Evolutionary conservation across 2,888 invertebrate species (phyloP), one percentile per base, ranked within the genome.

Genomic region (Tetranychus truncatus): DNA sequence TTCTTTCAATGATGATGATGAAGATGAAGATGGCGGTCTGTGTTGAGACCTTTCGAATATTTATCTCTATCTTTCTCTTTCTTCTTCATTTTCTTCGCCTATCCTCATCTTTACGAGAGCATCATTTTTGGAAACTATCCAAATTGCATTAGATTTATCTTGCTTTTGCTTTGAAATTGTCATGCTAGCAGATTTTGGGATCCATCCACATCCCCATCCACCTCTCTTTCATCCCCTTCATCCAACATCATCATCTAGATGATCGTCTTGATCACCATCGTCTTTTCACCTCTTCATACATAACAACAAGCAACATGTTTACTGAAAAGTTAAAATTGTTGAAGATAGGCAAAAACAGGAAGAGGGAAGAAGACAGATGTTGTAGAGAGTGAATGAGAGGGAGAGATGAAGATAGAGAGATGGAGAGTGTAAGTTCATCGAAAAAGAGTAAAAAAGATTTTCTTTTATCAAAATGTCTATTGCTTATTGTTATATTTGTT

Each of bases 61-160:
- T 20, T 20, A 20, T 72, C 72, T 72, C 34, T n/a, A 69, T 69
- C 72, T n/a, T 46, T 34, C 15, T 72, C 72, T 67, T 21, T 67
- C n/a, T 67, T 21, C 24, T n/a, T 11, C 44, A 1, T 20, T 34
- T n/a, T 44, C 72, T 6, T 46, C 1, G 20, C 20, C 44, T 72
- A n/a, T 45, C 44, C 15, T 34, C 72, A n/a, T 34, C 72, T 20
- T 34, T 44, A 8, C 20, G 11, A 24, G 11, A 15, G 20, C 11
- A n/a, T 72, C 46, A 18, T 71, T 8, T 71, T 21, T 24, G 34
- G 34, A 66, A 20, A 20, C 66, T 20, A 7, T 66, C 66, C 66
- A 66, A 20, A 18, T 66, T 20, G 66, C 66, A 66, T 66, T 20
- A 7, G 66, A 18, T 66, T 66, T 66, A 20, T 66, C 66, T 66